These are phyloP conservation scores for Tapirus terrestris DNA, from an alignment of 2,113 vertebrate genomes.

Conservation along the genomic window DNA sequence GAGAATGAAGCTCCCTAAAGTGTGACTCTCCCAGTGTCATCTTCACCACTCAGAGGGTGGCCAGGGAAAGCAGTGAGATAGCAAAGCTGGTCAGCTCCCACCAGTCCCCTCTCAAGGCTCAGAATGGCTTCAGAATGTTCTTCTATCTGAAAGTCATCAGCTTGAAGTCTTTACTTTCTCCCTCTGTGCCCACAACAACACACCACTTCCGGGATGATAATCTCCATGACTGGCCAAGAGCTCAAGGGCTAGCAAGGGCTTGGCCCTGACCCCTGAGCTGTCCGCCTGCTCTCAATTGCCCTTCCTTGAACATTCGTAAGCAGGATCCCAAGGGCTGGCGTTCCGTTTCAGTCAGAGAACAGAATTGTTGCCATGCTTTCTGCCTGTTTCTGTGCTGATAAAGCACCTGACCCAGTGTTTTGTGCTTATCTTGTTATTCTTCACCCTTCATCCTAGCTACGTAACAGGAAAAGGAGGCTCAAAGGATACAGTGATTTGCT, in stretches of 20 bases:
- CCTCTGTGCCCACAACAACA: neutral
- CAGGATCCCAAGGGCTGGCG: neutral
- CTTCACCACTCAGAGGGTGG: too few relatives aligned
- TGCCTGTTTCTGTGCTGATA: neutral
- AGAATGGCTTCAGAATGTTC: neutral
- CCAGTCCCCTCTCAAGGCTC: neutral
- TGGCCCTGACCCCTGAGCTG: neutral
- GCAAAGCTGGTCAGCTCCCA: neutral
- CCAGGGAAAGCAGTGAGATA: neutral
- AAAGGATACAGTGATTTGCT: neutral
- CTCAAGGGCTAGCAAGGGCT: neutral
- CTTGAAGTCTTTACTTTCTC: neutral
- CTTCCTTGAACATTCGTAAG: neutral
- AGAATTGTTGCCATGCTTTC: accelerated
- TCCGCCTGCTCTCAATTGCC: accelerated
- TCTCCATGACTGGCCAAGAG: neutral
- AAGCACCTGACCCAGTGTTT: neutral
- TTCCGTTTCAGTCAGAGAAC: accelerated
- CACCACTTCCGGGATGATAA: neutral
- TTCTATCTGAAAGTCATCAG: neutral
- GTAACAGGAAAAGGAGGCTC: neutral
- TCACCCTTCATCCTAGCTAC: neutral
- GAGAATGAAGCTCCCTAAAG: neutral
- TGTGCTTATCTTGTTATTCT: neutral
- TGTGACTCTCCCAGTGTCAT: neutral